Conservation (phyloP, 1,140 invertebrate species). For the Ips typographus region DNA sequence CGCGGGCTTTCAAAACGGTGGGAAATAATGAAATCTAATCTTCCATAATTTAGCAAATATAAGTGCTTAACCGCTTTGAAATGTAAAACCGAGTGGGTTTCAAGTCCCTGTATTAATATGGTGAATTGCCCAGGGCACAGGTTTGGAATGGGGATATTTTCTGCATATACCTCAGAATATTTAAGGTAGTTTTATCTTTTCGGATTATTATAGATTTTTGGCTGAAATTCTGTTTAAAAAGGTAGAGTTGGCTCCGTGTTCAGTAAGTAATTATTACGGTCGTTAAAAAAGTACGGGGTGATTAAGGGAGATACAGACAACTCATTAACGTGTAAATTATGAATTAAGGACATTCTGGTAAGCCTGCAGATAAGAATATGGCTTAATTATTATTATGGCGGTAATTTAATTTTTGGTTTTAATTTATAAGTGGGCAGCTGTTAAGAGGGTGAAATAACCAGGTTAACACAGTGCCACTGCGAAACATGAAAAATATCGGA, state of each 20-base stretch:
- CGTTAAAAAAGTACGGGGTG: not conserved
- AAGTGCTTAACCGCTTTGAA: constrained; percentile 16
- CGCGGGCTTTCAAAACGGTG: constrained; percentile 1
- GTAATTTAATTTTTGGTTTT: not conserved
- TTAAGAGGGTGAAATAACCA: not conserved
- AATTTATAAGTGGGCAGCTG: not conserved
- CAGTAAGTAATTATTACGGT: not conserved
- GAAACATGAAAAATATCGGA: too few species aligned
- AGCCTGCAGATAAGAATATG: not conserved
- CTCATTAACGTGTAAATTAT: constrained; percentile 6
- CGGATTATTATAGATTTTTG: too few species aligned
- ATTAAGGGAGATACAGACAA: constrained; percentile 1
- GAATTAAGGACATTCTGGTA: not conserved
- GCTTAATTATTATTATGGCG: not conserved
- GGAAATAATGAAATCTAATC: constrained; percentile 18
- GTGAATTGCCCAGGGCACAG: not conserved
- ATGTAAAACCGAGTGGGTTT: constrained; percentile 8
- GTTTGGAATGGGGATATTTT: not conserved
- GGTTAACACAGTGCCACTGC: too few species aligned
- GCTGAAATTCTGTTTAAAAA: too few species aligned
- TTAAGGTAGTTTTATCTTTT: too few species aligned
- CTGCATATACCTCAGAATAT: not conserved
- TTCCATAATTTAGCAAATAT: constrained; percentile 19
- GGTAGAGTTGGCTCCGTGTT: not conserved
- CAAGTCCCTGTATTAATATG: constrained; percentile 12